Conservation (phyloP, 1,140 invertebrate species). For the Wiebesia pumilae region DNA sequence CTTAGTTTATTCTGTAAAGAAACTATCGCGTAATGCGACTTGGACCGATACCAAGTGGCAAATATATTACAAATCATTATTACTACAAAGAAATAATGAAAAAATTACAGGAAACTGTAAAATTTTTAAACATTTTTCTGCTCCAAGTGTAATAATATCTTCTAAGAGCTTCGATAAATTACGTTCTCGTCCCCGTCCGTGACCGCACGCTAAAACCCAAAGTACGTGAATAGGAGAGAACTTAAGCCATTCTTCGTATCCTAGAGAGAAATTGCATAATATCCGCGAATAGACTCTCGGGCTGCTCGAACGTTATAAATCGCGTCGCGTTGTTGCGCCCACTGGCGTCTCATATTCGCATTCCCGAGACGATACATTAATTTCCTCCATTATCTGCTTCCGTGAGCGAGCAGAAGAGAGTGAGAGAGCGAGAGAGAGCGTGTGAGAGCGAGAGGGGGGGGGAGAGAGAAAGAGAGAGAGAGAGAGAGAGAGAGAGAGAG, state of each 20-base stretch:
- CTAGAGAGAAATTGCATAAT: conserved; percentile 8
- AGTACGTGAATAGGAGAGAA: too few relatives aligned
- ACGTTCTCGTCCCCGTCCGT: neutral
- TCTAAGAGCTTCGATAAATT: neutral
- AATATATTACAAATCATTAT: too few relatives aligned
- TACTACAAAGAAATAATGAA: too few relatives aligned
- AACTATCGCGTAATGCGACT: too few relatives aligned
- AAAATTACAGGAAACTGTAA: too few relatives aligned
- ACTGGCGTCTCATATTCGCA: conserved; percentile 31
- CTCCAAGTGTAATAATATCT: too few relatives aligned
- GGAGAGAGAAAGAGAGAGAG: neutral
- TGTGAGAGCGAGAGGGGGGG: too few relatives aligned
- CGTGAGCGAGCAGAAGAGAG: conserved; percentile 41
- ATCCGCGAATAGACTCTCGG: neutral
- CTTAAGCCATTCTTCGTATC: neutral
- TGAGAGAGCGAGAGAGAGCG: conserved; percentile 15
- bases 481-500: conserved; percentile 30
- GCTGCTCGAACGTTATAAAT: conserved; percentile 9
- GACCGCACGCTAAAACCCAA: neutral
- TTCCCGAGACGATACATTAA: conserved; percentile 53
- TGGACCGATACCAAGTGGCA: too few relatives aligned
- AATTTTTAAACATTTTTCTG: too few relatives aligned
- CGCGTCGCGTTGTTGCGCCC: conserved; percentile 15
- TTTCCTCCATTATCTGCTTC: conserved; percentile 53
- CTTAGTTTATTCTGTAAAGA: too few relatives aligned